phyloP scores from a whole-genome alignment of 2,797 vertebrate genomes.

The Poecile montanus region DNA sequence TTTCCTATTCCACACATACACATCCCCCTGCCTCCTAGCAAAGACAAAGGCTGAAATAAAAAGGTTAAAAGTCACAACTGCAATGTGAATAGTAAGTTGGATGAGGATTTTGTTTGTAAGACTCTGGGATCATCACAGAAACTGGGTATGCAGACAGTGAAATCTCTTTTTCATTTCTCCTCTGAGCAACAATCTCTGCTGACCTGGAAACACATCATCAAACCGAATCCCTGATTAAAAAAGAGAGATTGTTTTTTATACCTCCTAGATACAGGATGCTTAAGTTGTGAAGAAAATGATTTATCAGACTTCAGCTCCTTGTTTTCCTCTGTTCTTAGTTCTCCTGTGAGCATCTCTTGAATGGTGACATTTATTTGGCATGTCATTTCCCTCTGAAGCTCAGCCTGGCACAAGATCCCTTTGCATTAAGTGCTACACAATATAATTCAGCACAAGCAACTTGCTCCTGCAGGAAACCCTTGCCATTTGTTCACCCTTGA shows the following conservation, averaged over 20 bases:
- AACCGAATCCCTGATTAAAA: slow-evolving; percentile 1
- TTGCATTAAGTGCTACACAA: background rate
- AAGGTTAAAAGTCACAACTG: background rate
- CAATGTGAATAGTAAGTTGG: background rate
- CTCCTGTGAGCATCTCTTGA: background rate
- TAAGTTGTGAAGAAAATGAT: background rate
- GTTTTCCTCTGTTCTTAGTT: background rate
- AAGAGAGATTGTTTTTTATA: background rate
- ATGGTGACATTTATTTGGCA: background rate
- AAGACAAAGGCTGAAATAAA: background rate
- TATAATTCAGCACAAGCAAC: background rate
- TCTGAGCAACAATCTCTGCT: background rate
- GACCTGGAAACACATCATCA: slow-evolving; percentile 5
- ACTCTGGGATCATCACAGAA: background rate
- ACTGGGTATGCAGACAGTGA: background rate
- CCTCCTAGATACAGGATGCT: background rate
- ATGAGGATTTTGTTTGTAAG: background rate
- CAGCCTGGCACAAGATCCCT: background rate
- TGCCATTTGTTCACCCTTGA: background rate
- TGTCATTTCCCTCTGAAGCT: background rate
- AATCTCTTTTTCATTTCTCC: background rate
- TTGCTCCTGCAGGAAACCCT: background rate
- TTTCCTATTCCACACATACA: background rate
- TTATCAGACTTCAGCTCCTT: background rate
- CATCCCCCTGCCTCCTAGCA: background rate